Evolutionary conservation across 2,888 invertebrate genomes (phyloP).

Genomic region (Adela reaumurella): DNA sequence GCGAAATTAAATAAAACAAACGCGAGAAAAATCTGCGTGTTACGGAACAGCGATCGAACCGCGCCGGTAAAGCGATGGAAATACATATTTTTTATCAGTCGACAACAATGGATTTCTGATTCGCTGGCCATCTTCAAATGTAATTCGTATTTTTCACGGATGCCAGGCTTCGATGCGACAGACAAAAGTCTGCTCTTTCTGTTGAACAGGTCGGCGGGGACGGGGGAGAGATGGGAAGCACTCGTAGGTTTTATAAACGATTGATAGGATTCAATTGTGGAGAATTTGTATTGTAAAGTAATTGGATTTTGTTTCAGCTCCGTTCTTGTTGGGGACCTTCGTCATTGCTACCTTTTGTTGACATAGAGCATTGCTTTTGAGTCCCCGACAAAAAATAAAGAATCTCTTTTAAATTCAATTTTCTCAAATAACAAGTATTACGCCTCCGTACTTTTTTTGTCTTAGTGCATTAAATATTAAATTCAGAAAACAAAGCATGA

Average conservation of each 20-base stretch:
- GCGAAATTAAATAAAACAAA: background rate
- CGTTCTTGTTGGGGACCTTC: background rate
- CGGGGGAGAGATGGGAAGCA: background rate
- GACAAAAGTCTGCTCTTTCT: background rate
- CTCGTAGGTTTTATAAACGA: background rate
- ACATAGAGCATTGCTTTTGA: too few relatives aligned
- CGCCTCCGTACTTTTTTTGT: too few relatives aligned
- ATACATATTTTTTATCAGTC: conserved; percentile 23
- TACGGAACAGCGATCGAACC: background rate
- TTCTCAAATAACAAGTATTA: too few relatives aligned
- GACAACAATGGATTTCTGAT: conserved; percentile 51
- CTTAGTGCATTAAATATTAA: too few relatives aligned
- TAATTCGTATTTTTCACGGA: conserved; percentile 40
- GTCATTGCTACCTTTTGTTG: too few relatives aligned
- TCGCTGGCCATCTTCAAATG: conserved; percentile 41
- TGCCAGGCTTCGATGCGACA: background rate
- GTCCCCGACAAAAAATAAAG: too few relatives aligned
- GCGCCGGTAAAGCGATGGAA: background rate
- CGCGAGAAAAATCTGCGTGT: background rate
- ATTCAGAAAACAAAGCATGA: too few relatives aligned
- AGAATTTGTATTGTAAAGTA: background rate
- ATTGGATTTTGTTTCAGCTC: background rate
- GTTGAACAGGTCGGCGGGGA: background rate
- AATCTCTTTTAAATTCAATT: too few relatives aligned
- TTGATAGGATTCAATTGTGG: background rate